Conservation (phyloP, 2,113 vertebrate species). For the Phylloscopus trochilus region DNA sequence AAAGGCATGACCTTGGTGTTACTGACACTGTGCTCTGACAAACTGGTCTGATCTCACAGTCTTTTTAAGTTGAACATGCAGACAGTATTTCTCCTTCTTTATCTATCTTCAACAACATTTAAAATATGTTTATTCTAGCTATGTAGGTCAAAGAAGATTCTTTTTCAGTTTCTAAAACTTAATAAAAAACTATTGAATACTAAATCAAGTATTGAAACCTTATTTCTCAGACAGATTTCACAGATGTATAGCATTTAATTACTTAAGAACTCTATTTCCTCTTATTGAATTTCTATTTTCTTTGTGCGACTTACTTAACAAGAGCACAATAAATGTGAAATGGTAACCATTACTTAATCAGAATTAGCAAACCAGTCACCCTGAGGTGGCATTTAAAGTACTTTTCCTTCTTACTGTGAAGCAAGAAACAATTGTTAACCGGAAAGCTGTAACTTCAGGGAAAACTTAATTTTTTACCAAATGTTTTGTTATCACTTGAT, state of each 20-base stretch:
- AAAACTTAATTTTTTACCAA: neutral
- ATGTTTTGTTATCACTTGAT: neutral
- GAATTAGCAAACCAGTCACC: neutral
- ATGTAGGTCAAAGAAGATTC: neutral
- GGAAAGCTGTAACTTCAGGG: neutral
- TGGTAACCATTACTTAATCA: neutral
- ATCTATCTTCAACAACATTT: neutral
- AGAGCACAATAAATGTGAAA: neutral
- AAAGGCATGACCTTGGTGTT: neutral
- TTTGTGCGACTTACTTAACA: slow-evolving; percentile 26
- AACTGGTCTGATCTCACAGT: neutral
- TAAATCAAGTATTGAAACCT: neutral
- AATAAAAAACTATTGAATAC: neutral
- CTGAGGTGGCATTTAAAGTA: neutral
- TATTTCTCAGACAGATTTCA: neutral
- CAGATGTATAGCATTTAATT: slow-evolving; percentile 4
- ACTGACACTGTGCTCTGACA: neutral
- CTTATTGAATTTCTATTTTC: slow-evolving; percentile 29
- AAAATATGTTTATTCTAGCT: neutral
- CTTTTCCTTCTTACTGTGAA: neutral
- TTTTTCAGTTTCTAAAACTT: neutral
- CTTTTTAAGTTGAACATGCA: neutral
- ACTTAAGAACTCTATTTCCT: slow-evolving; percentile 14
- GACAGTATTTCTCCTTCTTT: neutral
- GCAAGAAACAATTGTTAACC: neutral